Base-by-base conservation (phyloP, 2,113 vertebrate species). In the Periophthalmus modestus region DNA sequence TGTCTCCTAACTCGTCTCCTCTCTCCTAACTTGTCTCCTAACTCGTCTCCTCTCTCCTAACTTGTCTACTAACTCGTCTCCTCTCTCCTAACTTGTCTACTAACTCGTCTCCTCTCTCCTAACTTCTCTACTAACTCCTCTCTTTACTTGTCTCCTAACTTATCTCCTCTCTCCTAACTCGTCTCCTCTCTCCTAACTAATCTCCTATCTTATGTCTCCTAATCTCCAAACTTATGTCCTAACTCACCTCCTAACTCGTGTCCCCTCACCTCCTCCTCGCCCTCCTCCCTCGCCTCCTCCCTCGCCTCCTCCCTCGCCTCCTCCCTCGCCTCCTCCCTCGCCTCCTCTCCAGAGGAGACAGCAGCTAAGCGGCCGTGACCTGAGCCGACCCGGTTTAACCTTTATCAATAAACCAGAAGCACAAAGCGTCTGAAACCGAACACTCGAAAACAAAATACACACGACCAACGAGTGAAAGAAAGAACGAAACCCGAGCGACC, bases 331-430 rank as follows among this genome's bases (percentile, higher is more conserved):
- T 39, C 39, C 39, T 39, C 39, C 34, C 6, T 6, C 34, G 10
- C 39, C 2, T 39, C 39, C 39, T n/a, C n/a, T n/a, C n/a, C n/a
- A n/a, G n/a, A n/a, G n/a, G n/a, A n/a, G n/a, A 65, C 62, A 57
- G 50, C 62, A 61, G 63, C 68, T 66, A 52, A 57, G 66, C 36
- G 66, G 19, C 63, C 54, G 66, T 73, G 89, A 86, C 83, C 85
- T 84, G 78, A 73, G 72, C 77, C 82, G 43, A 71, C 79, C 11
- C 11, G 70, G 72, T 86, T 91, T 90, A 91, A 89, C 90, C 90
- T 90, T 89, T 91, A 91, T 91, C 87, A 90, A 91, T 91, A 88
- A 91, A 89, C 87, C 90, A 91, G 13, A 71, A 80, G 85, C 85
- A 90, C 88, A 89, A 90, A 91, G 87, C 73, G 73, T 72, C 69